phyloP scores from a whole-genome alignment of 1,140 invertebrate species.

The Tetramorium parvispinum region DNA sequence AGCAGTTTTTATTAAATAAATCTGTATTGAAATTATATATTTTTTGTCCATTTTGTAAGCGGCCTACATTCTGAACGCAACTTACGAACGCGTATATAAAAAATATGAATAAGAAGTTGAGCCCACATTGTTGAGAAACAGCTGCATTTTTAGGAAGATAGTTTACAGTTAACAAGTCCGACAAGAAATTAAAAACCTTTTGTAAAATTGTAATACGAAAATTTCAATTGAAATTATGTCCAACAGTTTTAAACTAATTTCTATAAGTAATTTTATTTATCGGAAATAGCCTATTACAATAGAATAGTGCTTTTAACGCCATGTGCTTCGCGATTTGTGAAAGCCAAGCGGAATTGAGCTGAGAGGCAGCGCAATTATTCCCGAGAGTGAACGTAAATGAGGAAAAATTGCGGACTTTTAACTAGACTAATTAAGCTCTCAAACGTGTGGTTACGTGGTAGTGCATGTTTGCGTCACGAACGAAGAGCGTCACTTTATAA shows the following conservation, averaged over 20 bases:
- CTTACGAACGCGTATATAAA: not conserved
- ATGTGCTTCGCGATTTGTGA: not conserved
- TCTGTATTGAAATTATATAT: not conserved
- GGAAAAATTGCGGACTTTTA: slow-evolving; percentile 36
- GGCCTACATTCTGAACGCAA: not conserved
- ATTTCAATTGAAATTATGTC: not conserved
- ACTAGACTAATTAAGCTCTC: slow-evolving; percentile 60
- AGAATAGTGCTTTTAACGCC: not conserved
- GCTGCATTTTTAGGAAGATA: not conserved
- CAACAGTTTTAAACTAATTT: not conserved
- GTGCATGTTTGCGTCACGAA: slow-evolving; percentile 10
- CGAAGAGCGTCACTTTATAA: slow-evolving; percentile 48
- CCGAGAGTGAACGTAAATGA: slow-evolving; percentile 15
- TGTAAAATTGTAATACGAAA: not conserved
- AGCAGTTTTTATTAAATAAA: not conserved
- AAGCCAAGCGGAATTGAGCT: slow-evolving; percentile 33
- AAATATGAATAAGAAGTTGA: not conserved
- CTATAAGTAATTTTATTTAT: not conserved
- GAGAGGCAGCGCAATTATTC: slow-evolving; percentile 34
- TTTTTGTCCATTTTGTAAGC: not conserved
- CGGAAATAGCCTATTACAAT: not conserved
- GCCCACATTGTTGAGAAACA: not conserved
- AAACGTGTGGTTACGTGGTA: not conserved
- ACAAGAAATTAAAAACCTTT: not conserved
- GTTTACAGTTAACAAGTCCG: not conserved